A percentile compares a stretch with the other conserved stretches of the same genome.
Conservation (phyloP, 2,888 invertebrate species). For the Tetragonula carbonaria region DNA sequence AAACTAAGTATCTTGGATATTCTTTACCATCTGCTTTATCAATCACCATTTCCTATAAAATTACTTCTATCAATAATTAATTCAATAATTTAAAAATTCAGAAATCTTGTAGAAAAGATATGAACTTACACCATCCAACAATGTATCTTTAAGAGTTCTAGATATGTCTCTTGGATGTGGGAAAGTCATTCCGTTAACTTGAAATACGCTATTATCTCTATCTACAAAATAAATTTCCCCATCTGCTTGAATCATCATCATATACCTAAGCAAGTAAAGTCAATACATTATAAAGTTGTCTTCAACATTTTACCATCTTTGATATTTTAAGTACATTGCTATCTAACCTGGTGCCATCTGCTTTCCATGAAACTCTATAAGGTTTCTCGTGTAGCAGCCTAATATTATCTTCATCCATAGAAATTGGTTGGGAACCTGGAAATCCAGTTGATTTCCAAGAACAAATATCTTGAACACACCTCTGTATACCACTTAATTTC, state of each 20-base stretch:
- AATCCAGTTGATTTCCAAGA: conserved; percentile 92
- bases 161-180: conserved; percentile 89
- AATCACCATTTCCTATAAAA: conserved; percentile 96
- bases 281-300: background rate
- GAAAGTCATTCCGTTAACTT: conserved; percentile 92
- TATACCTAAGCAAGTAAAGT: conserved; percentile 88
- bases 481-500: conserved; percentile 88
- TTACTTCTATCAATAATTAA: conserved; percentile 4
- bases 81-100: background rate
- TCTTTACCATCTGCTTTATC: conserved; percentile 91
- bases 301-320: conserved; percentile 24
- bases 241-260: conserved; percentile 96
- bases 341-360: conserved; percentile 96
- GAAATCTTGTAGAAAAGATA: background rate
- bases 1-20: conserved; percentile 96
- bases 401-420: conserved; percentile 95
- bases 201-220: conserved; percentile 96
- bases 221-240: conserved; percentile 97
- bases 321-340: conserved; percentile 35
- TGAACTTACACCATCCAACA: conserved; percentile 94
- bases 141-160: conserved; percentile 91
- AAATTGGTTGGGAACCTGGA: conserved; percentile 98
- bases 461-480: conserved; percentile 91
- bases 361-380: conserved; percentile 99
- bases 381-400: conserved; percentile 90